phyloP scores from a whole-genome alignment of 2,888 invertebrate species.

The Pyrochroa serraticornis region DNA sequence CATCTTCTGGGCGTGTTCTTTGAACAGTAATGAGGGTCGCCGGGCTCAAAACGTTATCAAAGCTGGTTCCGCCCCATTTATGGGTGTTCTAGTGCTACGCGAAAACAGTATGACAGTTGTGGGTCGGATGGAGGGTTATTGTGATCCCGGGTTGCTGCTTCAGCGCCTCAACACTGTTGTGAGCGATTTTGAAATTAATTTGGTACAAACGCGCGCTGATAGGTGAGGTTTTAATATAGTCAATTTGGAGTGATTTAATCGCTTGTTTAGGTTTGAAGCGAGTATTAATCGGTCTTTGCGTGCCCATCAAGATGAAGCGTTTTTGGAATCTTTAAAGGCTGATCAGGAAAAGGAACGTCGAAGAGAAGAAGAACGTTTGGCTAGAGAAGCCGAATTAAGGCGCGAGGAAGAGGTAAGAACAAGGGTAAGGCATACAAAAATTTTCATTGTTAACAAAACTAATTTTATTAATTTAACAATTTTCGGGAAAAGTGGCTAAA shows the following conservation, averaged over 20 bases:
- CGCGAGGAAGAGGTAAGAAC: slow-evolving; percentile 44
- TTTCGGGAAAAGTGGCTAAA: no score
- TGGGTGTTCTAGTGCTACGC: slow-evolving; percentile 88
- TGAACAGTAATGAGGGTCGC: slow-evolving; percentile 88
- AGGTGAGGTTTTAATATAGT: slow-evolving; percentile 60
- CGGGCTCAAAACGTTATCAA: slow-evolving; percentile 88
- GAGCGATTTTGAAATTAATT: slow-evolving; percentile 83
- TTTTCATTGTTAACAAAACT: no score
- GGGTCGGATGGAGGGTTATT: slow-evolving; percentile 82
- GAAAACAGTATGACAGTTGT: slow-evolving; percentile 94
- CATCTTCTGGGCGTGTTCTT: slow-evolving; percentile 93
- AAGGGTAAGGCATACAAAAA: background rate
- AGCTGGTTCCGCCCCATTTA: slow-evolving; percentile 81
- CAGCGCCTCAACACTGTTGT: slow-evolving; percentile 76
- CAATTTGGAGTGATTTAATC: background rate
- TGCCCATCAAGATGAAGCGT: slow-evolving; percentile 93
- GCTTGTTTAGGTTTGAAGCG: slow-evolving; percentile 71
- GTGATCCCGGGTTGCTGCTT: slow-evolving; percentile 73
- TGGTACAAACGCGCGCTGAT: slow-evolving; percentile 86
- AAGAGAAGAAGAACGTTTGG: slow-evolving; percentile 64
- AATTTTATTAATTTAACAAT: slow-evolving; percentile 35
- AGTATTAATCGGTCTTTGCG: slow-evolving; percentile 86
- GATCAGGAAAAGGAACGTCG: slow-evolving; percentile 93
- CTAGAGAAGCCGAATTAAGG: slow-evolving; percentile 62
- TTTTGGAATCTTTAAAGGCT: slow-evolving; percentile 85